Evolutionary conservation across 2,888 invertebrate species (phyloP).

Genomic region (Cabera pusaria): DNA sequence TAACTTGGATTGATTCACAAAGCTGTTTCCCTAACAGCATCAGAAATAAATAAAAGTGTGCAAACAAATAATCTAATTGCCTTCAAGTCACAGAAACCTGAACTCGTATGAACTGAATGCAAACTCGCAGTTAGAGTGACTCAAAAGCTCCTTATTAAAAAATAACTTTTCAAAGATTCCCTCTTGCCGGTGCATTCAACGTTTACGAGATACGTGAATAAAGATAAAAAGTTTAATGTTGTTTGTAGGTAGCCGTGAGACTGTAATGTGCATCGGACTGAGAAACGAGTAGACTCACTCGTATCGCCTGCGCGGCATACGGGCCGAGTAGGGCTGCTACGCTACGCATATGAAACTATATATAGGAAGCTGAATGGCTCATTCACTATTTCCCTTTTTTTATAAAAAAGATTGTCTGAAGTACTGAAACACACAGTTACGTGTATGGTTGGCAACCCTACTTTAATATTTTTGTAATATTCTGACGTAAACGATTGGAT

Average conservation of each 20-base stretch:
- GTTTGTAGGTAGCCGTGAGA: conserved; percentile 47
- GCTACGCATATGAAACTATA: no score
- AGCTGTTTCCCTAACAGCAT: no score
- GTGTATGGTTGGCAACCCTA: no score
- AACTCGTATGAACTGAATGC: conserved; percentile 18
- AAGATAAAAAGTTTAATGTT: conserved; percentile 55
- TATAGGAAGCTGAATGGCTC: no score
- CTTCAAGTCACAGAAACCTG: conserved; percentile 13
- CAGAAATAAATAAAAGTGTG: no score
- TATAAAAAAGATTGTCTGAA: no score
- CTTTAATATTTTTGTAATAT: no score
- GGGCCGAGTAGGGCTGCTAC: conserved; percentile 21
- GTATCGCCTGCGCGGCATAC: conserved; percentile 28
- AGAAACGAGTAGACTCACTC: conserved; percentile 49
- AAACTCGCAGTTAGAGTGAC: conserved; percentile 20
- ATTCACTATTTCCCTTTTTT: no score
- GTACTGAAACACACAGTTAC: no score
- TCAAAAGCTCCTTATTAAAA: conserved; percentile 31
- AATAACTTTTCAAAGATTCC: conserved; percentile 18
- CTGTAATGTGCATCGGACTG: conserved; percentile 52
- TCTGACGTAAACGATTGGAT: no score
- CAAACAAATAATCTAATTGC: neutral
- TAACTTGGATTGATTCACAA: no score
- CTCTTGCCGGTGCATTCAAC: conserved; percentile 3
- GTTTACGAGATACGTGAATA: conserved; percentile 25